Evolutionary conservation across 2,888 invertebrate species (phyloP), one percentile per base, ranked within the genome.

Genomic region (Ptychoptera albimana): DNA sequence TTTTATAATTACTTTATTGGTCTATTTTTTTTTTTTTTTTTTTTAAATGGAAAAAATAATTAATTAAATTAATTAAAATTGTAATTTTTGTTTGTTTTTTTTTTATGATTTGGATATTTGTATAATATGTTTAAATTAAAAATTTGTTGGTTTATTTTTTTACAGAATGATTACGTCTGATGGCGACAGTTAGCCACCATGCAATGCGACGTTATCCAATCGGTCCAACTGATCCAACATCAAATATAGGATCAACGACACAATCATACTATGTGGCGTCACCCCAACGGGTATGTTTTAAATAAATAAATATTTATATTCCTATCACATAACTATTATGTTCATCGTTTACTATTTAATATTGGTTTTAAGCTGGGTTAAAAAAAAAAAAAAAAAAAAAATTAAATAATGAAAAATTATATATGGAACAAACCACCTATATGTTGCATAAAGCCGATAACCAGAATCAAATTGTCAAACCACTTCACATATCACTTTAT

Each of bases 131-230:
- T 23, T 23, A 23, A 23, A 23, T 23, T 23, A n/a, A n/a, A n/a
- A n/a, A n/a, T n/a, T n/a, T n/a, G n/a, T n/a, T 23, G 3, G 7
- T 23, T 23, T 23, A 23, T 23, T 23, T 23, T 23, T 67, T 66
- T 71, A 64, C 70, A 71, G 70, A 69, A 71, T 72, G 67, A 63
- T 67, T 52, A 68, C 69, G 65, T 67, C 72, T 71, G 70, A 77
- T 76, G 77, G 75, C 76, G 72, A 72, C 74, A 72, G 75, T 74
- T 63, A 74, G 74, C 68, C 46, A 52, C 41, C 71, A 76, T 74
- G 76, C 75, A 66, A 77, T 76, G 75, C 75, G 72, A 68, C 75
- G 75, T 64, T 74, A 63, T 57, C 64, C 75, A 57, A 13, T 35
- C 67, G 70, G 73, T 65, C 70, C 72, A 59, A 68, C 71, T 60